Conservation (phyloP, 2,888 invertebrate species). For the Chaetogeoica ovagalla region DNA sequence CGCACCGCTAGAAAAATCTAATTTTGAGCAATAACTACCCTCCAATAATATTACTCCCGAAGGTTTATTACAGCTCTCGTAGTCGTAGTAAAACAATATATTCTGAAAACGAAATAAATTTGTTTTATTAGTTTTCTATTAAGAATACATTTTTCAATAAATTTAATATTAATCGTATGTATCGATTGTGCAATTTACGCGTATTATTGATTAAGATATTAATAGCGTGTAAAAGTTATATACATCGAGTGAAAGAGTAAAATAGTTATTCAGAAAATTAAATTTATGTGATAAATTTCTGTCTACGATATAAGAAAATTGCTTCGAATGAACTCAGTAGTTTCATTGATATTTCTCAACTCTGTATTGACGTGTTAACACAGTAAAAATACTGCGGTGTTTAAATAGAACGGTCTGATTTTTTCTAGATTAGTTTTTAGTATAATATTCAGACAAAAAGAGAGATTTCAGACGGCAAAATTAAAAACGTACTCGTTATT, state of each 20-base stretch:
- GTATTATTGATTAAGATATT: background rate
- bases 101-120: conserved; percentile 68
- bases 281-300: background rate
- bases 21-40: conserved; percentile 76
- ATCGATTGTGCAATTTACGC: background rate
- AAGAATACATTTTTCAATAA: background rate
- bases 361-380: background rate
- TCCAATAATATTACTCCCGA: conserved; percentile 84
- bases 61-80: conserved; percentile 75
- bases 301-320: background rate
- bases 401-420: background rate
- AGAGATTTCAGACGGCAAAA: too few relatives aligned
- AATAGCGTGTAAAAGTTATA: background rate
- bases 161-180: background rate
- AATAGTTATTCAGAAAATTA: background rate
- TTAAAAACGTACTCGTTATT: too few relatives aligned
- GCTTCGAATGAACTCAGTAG: too few relatives aligned
- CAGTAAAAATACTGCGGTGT: background rate
- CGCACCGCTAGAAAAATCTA: conserved; percentile 47
- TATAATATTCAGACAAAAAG: background rate
- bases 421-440: background rate
- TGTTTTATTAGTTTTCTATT: background rate
- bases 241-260: too few relatives aligned
- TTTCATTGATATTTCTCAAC: too few relatives aligned
- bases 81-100: conserved; percentile 87